Base-by-base conservation (phyloP, 2,888 invertebrate genomes). In the Drosophila paranaensis region DNA sequence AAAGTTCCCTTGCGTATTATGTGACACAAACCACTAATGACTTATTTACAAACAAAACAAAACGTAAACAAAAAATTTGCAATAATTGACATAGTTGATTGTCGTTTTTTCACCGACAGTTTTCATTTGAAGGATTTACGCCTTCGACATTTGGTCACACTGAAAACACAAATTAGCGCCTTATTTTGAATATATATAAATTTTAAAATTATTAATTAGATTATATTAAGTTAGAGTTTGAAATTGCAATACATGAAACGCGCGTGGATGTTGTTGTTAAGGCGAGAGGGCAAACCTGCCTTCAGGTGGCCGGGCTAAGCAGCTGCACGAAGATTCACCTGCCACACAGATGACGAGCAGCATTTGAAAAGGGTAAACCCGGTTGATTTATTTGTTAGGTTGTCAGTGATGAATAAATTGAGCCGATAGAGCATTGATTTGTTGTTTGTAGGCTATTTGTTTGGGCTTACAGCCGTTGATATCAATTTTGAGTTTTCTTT, bases 401-500 rank as follows among this genome's bases (percentile, higher is more conserved):
- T 33, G 30, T 33, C 30, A 33, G 30, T 33, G 30, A 33, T 33
- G 8, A 33, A 33, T 33, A 33, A 6, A 1, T 33, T 46, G 30
- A 3, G 16, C 16, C 13, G 46, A 51, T 3, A 30, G 30, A 30
- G 30, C 40, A n/a, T 42, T 51, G 27, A 39, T 58, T 50, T 56
- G 20, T 42, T 57, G 33, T 43, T 46, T 14, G 13, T 35, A 42
- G 55, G 14, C 35, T 60, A 60, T 43, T 56, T 58, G 45, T 51
- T 65, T 65, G 33, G 60, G n/a, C 43, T 63, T 50, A 10, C 14
- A 39, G 8, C 53, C 27, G 51, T 55, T 65, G 57, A 20, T 33
- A 60, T 56, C 20, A 35, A 27, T 65, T 72, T 51, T 6, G 43
- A 66, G 54, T 77, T 74, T 74, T 77, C 51, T 60, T 77, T 70